A percentile compares a stretch with the other conserved stretches of the same genome.
Evolutionary conservation across 2,113 vertebrate species (phyloP).

Genomic region (Scomber japonicus): DNA sequence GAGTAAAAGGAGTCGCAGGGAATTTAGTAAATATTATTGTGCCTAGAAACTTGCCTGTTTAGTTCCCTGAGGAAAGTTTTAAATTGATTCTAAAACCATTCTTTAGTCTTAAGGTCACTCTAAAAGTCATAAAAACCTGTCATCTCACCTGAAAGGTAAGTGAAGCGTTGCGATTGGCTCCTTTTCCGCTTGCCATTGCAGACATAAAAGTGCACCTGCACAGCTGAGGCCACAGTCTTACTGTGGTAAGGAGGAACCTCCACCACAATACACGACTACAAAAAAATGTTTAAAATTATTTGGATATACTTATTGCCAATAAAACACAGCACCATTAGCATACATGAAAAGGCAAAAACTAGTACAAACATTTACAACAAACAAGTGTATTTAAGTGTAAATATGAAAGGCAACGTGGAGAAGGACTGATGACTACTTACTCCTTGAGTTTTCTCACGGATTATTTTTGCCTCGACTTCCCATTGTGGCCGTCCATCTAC

Average conservation of each 20-base stretch:
- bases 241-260: constrained; percentile 98
- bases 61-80: neutral
- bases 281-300: constrained; percentile 6
- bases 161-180: constrained; percentile 98
- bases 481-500: constrained; percentile 97
- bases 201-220: constrained; percentile 98
- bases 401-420: neutral
- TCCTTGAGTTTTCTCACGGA: constrained; percentile 95
- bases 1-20: neutral
- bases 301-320: neutral
- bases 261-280: constrained; percentile 92
- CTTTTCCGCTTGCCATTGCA: constrained; percentile 99
- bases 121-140: neutral
- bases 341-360: neutral
- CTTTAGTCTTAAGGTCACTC: too few species aligned
- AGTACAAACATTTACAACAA: neutral
- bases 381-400: neutral
- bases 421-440: constrained; percentile 84
- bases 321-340: neutral
- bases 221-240: constrained; percentile 91
- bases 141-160: constrained; percentile 94
- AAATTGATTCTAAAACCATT: neutral
- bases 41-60: neutral
- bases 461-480: constrained; percentile 98
- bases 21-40: neutral